These are phyloP conservation scores for Solen grandis DNA, from an alignment of 1,140 invertebrate species.

Conservation along the genomic window DNA sequence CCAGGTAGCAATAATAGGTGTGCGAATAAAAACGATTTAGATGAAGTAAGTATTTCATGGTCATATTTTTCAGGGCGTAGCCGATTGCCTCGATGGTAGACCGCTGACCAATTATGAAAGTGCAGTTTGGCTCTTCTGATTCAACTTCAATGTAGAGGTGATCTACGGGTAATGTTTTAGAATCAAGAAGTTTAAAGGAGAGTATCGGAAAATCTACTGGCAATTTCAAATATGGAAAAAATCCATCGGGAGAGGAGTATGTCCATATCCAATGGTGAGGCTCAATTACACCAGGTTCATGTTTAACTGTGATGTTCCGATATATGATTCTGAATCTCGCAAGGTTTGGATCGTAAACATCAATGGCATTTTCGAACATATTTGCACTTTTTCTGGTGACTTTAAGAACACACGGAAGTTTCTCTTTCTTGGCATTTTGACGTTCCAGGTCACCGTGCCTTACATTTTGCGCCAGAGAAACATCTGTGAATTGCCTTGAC, in stretches of 20 bases:
- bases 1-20: conserved; percentile 38
- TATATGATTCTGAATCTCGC: too few relatives aligned
- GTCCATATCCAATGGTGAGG: conserved; percentile 37
- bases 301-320: too few relatives aligned
- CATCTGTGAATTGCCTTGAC: too few relatives aligned
- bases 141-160: neutral
- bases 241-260: neutral
- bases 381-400: too few relatives aligned
- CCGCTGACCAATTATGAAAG: neutral
- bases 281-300: conserved; percentile 6
- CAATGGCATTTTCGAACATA: too few relatives aligned
- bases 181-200: conserved; percentile 2
- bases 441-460: too few relatives aligned
- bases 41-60: neutral
- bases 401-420: too few relatives aligned
- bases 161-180: neutral
- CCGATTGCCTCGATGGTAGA: neutral
- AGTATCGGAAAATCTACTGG: conserved; percentile 27
- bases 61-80: neutral
- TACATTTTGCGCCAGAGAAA: too few relatives aligned
- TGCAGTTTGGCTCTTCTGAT: neutral
- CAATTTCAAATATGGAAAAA: conserved; percentile 30
- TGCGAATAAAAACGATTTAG: neutral
- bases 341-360: too few relatives aligned
- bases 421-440: too few relatives aligned